Percentiles rank a stretch among this genome's conserved stretches.
Conservation (phyloP, 2,888 invertebrate genomes). For the Griposia aprilina region DNA sequence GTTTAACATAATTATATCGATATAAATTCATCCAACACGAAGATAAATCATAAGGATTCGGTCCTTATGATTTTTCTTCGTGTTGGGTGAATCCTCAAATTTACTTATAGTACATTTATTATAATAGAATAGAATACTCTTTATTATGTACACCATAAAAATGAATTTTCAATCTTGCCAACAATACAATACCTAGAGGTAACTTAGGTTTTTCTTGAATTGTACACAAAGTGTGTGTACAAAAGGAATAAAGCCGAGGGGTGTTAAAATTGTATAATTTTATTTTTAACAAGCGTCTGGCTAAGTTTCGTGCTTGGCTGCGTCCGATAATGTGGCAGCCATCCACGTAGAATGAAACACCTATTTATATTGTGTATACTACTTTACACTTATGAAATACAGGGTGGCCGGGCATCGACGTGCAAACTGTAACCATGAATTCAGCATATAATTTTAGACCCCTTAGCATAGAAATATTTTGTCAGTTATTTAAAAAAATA, state of each 20-base stretch:
- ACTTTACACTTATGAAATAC: not conserved
- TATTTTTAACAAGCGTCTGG: conserved; percentile 85
- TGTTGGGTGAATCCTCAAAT: conserved; percentile 24
- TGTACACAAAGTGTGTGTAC: conserved; percentile 58
- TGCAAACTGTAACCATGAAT: not conserved
- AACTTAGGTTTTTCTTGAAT: conserved; percentile 59
- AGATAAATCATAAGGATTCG: not conserved
- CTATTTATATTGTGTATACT: conserved; percentile 64
- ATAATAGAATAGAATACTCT: too few species aligned
- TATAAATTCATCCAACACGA: not conserved
- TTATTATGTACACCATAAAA: too few species aligned
- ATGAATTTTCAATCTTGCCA: conserved; percentile 43
- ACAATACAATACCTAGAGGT: conserved; percentile 54
- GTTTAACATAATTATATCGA: not conserved
- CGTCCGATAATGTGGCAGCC: conserved; percentile 81
- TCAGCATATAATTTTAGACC: not conserved
- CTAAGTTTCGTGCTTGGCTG: conserved; percentile 83
- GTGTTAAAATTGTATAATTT: conserved; percentile 84
- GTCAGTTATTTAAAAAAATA: not conserved
- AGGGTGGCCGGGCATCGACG: not conserved
- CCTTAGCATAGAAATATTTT: not conserved
- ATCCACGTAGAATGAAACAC: conserved; percentile 82
- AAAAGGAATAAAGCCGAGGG: conserved; percentile 70
- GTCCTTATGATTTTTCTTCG: too few species aligned
- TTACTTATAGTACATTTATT: conserved; percentile 44